A percentile compares a stretch with the other conserved stretches of the same genome.
Conservation (phyloP, 2,888 invertebrate genomes). For the Emmelina monodactyla region DNA sequence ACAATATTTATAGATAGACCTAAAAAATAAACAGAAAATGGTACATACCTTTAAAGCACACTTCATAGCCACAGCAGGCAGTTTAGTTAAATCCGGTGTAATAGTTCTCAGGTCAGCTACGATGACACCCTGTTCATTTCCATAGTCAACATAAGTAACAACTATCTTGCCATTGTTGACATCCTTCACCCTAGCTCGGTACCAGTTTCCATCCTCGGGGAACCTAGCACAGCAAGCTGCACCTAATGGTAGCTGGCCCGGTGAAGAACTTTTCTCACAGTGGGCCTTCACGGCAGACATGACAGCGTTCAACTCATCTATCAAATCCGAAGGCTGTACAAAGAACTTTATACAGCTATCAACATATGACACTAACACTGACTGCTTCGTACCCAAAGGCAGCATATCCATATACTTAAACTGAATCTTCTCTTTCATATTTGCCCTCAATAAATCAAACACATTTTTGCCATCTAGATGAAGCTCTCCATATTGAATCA, state of each 20-base stretch:
- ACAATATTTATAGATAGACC: no score
- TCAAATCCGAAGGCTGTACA: conserved; percentile 72
- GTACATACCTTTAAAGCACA: conserved; percentile 72
- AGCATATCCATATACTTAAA: conserved; percentile 46
- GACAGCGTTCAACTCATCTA: conserved; percentile 67
- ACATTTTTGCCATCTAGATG: conserved; percentile 68
- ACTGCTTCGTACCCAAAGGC: conserved; percentile 38
- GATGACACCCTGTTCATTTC: conserved; percentile 85
- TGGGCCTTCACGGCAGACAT: conserved; percentile 72
- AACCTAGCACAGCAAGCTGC: conserved; percentile 83
- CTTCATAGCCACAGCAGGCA: conserved; percentile 78
- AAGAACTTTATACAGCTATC: conserved; percentile 77
- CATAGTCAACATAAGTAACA: conserved; percentile 93
- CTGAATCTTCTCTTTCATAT: conserved; percentile 45
- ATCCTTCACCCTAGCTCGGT: conserved; percentile 81
- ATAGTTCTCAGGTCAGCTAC: conserved; percentile 69
- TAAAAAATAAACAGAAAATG: conserved; percentile 1
- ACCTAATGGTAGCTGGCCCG: conserved; percentile 61
- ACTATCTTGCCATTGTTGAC: conserved; percentile 65
- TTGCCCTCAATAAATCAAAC: conserved; percentile 59
- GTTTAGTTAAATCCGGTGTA: conserved; percentile 67
- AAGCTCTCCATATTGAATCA: conserved; percentile 79
- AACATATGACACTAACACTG: conserved; percentile 70
- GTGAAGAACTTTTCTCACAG: conserved; percentile 58
- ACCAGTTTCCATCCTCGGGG: conserved; percentile 85